Conservation (phyloP, 2,888 invertebrate genomes). For the Dasysyrphus albostriatus region DNA sequence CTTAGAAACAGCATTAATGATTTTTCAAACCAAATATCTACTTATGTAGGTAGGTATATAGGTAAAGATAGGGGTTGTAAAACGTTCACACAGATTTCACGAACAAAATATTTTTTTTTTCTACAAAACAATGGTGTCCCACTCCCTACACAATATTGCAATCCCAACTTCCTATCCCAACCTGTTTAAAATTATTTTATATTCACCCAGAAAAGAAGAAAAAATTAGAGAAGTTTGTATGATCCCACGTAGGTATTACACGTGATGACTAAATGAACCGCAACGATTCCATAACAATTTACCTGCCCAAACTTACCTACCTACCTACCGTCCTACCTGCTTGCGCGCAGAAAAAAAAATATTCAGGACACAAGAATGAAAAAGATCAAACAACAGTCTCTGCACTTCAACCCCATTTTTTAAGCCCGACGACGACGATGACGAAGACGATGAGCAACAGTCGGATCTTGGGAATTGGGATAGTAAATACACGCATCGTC, state of each 20-base stretch:
- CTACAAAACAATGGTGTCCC: neutral
- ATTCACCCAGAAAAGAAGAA: slow-evolving; percentile 4
- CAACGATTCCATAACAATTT: slow-evolving; percentile 51
- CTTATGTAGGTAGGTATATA: too few species aligned
- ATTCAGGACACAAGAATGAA: slow-evolving; percentile 44
- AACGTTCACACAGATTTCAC: neutral
- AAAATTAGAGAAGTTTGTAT: slow-evolving; percentile 4
- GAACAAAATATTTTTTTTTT: neutral
- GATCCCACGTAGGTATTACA: slow-evolving; percentile 16
- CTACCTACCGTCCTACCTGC: slow-evolving; percentile 19
- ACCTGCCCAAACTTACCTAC: slow-evolving; percentile 46
- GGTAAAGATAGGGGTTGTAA: slow-evolving; percentile 13
- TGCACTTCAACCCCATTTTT: slow-evolving; percentile 55
- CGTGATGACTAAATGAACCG: slow-evolving; percentile 53
- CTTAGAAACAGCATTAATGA: neutral
- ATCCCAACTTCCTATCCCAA: slow-evolving; percentile 11
- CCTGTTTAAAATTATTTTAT: slow-evolving; percentile 18
- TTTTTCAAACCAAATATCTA: neutral
- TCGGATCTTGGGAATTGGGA: slow-evolving; percentile 17
- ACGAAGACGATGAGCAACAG: slow-evolving; percentile 32
- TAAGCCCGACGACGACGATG: neutral
- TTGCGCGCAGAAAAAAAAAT: slow-evolving; percentile 35
- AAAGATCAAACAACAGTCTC: slow-evolving; percentile 35
- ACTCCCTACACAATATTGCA: neutral
- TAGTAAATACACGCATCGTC: slow-evolving; percentile 50